Percentiles rank a stretch among this genome's conserved stretches.
These are phyloP conservation scores for Corydoras maculifer DNA, from an alignment of 2,113 vertebrate genomes.

Conservation along the genomic window DNA sequence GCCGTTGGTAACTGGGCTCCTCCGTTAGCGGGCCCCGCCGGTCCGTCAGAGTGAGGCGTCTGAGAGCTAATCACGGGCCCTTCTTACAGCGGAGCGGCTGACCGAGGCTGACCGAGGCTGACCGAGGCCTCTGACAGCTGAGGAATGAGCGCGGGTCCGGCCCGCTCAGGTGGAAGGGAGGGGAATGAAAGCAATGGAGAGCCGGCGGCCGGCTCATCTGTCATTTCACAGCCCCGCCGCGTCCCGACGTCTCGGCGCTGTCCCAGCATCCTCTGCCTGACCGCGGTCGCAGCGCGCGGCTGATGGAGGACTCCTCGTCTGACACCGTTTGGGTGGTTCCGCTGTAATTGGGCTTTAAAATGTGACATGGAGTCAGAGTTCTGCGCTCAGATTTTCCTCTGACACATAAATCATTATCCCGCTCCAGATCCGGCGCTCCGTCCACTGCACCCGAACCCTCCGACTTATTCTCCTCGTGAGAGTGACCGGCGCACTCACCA, in stretches of 20 bases:
- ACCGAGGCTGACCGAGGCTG: conserved; percentile 16
- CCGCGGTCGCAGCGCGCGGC: neutral
- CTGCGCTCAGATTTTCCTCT: neutral
- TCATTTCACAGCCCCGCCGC: neutral
- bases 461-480: neutral
- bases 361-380: conserved; percentile 1
- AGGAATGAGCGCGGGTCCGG: neutral
- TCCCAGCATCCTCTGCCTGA: neutral
- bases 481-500: too few relatives aligned
- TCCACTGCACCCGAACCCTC: neutral
- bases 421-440: neutral
- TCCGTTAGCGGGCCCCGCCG: conserved; percentile 19
- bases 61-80: conserved; percentile 37
- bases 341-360: neutral
- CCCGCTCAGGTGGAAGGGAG: conserved; percentile 2
- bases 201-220: conserved; percentile 1
- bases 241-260: neutral
- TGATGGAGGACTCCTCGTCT: neutral
- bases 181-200: neutral
- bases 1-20: conserved; percentile 1
- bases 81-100: conserved; percentile 23
- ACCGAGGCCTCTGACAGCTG: conserved; percentile 30
- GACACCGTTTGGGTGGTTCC: neutral
- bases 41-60: conserved; percentile 32
- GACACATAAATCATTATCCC: neutral